Base-by-base conservation (phyloP, 2,888 invertebrate genomes). In the Luperina nickerlii region DNA sequence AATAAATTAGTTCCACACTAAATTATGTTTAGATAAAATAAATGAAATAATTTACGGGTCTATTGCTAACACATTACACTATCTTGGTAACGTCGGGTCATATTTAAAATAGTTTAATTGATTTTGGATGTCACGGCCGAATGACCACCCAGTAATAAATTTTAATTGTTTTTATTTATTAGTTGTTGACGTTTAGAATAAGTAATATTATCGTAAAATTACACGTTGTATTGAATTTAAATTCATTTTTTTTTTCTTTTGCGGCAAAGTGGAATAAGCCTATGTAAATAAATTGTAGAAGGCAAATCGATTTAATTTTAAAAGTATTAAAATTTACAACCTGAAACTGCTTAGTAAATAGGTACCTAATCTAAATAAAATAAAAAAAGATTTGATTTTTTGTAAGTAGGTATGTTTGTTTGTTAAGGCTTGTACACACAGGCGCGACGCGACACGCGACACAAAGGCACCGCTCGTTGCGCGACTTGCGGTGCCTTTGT, bases 31-130 rank as follows among this genome's bases (percentile, higher is more conserved):
- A 38, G 66, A 83, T 76, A 84, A 66, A 79, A 75, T 80, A 80
- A 81, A 68, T 74, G 32, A 51, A 74, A 67, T 62, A 74, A 62
- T 62, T 62, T 74, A 74, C 67, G 18, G 0, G 51, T 67, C 20
- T 38, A 27, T 71, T 66, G 70, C 67, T 60, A 60, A 74, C 74
- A 65, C 68, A 70, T 78, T 78, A 72, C 72, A 74, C 42, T 80
- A 75, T 87, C 78, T 78, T 0, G 18, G 27, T 75, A 45, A 78
- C 38, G 78, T 66, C 9, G 20, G 51, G 15, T 71, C 45, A 65
- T 76, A 82, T 60, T n/a, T n/a, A n/a, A 74, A 80, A 69, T 71
- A 72, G 77, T 78, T 82, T 79, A 77, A 79, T 77, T 78, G 78
- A 18, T 74, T 81, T 76, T 68, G 54, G 51, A 20, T 77, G 74